Conservation (phyloP, 1,140 invertebrate genomes). For the Aleiodes sp. region DNA sequence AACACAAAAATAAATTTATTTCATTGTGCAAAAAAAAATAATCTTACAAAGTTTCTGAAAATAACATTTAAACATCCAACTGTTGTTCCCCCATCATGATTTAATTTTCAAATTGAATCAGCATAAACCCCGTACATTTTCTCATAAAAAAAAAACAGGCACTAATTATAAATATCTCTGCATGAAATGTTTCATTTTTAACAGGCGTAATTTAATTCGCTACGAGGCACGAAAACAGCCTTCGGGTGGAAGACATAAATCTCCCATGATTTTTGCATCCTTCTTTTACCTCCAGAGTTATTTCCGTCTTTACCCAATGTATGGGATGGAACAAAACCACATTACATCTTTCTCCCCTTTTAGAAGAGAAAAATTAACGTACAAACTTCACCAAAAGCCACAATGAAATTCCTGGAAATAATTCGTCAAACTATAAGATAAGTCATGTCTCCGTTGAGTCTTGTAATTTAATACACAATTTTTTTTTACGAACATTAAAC, state of each 20-base stretch:
- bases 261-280: conserved; percentile 26
- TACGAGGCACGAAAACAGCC: neutral
- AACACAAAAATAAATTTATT: conserved; percentile 33
- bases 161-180: neutral
- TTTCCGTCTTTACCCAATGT: conserved; percentile 28
- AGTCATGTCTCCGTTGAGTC: conserved; percentile 37
- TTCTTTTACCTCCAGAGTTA: conserved; percentile 19
- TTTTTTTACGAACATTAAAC: neutral
- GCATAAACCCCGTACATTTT: neutral
- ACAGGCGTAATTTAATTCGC: neutral
- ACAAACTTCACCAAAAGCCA: neutral
- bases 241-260: conserved; percentile 33
- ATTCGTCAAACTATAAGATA: conserved; percentile 58
- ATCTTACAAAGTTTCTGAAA: too few relatives aligned
- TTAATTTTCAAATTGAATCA: neutral
- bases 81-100: neutral
- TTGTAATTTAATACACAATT: conserved; percentile 39
- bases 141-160: neutral
- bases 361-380: neutral
- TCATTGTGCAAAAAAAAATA: conserved; percentile 13
- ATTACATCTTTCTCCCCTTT: neutral
- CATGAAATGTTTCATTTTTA: neutral
- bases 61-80: too few relatives aligned
- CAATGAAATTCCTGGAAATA: conserved; percentile 45
- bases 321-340: neutral